Evolutionary conservation across 1,140 invertebrate genomes (phyloP).

Genomic region (Lepidostoma basale): DNA sequence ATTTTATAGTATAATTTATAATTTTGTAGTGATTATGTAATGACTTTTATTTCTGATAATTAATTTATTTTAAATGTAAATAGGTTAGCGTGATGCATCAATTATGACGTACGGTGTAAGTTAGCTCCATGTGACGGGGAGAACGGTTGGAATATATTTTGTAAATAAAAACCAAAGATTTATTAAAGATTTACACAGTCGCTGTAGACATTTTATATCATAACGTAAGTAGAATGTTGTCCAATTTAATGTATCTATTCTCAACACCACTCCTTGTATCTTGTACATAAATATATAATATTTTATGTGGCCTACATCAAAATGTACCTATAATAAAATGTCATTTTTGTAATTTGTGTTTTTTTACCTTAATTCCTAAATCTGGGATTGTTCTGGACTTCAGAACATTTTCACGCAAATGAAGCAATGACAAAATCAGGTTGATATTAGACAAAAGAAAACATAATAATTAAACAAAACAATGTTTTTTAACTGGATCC

Average conservation of each 20-base stretch:
- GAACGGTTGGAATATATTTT: conserved; percentile 23
- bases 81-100: too few relatives aligned
- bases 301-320: conserved; percentile 13
- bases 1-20: too few relatives aligned
- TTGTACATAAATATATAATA: conserved; percentile 1
- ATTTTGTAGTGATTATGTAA: too few relatives aligned
- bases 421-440: too few relatives aligned
- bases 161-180: conserved; percentile 27
- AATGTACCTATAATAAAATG: conserved; percentile 14
- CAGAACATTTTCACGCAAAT: too few relatives aligned
- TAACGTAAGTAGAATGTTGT: conserved; percentile 17
- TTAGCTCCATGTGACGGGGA: too few relatives aligned
- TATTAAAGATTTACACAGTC: conserved; percentile 1
- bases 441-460: too few relatives aligned
- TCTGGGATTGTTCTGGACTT: neutral
- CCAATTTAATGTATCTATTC: conserved; percentile 2
- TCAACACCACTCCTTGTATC: neutral
- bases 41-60: too few relatives aligned
- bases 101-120: too few relatives aligned
- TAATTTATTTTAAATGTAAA: too few relatives aligned
- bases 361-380: neutral
- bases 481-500: too few relatives aligned
- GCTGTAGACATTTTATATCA: conserved; percentile 17
- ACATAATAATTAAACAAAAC: too few relatives aligned
- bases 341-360: conserved; percentile 10